A percentile compares a stretch with the other conserved stretches of the same genome.
These are phyloP conservation scores for Eretmocerus hayati DNA, from an alignment of 2,888 invertebrate species.

Conservation along the genomic window DNA sequence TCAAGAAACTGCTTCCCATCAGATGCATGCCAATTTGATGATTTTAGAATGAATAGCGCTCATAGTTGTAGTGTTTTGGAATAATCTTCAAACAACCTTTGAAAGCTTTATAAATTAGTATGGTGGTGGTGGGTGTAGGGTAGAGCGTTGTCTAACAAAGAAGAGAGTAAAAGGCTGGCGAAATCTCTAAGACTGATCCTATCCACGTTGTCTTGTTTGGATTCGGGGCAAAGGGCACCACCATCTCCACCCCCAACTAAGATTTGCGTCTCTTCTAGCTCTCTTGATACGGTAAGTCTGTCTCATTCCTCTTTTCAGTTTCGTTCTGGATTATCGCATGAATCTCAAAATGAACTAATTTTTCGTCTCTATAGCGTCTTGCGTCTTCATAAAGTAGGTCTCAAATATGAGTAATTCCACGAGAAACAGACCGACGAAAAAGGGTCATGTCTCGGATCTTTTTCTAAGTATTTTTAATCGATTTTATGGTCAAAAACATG, in stretches of 20 bases:
- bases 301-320: not conserved
- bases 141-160: conserved; percentile 30
- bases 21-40: too few species aligned
- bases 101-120: conserved; percentile 26
- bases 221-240: conserved; percentile 31
- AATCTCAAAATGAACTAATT: too few species aligned
- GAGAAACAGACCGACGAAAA: too few species aligned
- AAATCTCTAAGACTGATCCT: conserved; percentile 36
- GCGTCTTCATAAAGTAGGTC: too few species aligned
- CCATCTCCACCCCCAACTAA: conserved; percentile 41
- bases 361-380: too few species aligned
- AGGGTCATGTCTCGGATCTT: too few species aligned
- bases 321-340: not conserved
- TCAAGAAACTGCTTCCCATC: too few species aligned
- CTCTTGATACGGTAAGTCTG: conserved; percentile 29
- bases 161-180: conserved; percentile 35
- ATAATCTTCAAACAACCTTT: conserved; percentile 21
- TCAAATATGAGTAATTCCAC: too few species aligned
- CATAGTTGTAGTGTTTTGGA: conserved; percentile 23
- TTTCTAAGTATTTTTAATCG: too few species aligned
- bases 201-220: conserved; percentile 39
- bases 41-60: too few species aligned
- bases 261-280: conserved; percentile 31
- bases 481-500: too few species aligned
- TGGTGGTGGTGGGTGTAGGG: conserved; percentile 39